A percentile compares a stretch with the other conserved stretches of the same genome.
Conservation (phyloP, 1,140 invertebrate genomes). For the Batillaria attramentaria region DNA sequence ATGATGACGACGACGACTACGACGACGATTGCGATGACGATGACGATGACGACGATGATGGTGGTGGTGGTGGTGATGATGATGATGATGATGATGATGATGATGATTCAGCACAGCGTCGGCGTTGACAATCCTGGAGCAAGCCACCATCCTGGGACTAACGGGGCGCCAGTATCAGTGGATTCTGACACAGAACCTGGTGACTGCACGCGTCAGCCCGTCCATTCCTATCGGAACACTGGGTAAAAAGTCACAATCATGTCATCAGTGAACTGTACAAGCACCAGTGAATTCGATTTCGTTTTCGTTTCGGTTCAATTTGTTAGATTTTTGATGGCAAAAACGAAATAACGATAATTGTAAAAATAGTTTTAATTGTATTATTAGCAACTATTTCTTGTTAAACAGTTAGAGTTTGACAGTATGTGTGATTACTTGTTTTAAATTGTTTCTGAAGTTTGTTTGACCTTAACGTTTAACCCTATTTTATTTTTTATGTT, state of each 20-base stretch:
- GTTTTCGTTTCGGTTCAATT: not conserved
- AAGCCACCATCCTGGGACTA: constrained; percentile 86
- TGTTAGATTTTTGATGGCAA: not conserved
- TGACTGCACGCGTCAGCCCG: constrained; percentile 68
- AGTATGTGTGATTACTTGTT: too few relatives aligned
- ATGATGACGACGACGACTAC: not conserved
- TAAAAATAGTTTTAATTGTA: not conserved
- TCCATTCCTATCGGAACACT: constrained; percentile 92
- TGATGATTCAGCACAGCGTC: not conserved
- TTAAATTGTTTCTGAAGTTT: too few relatives aligned
- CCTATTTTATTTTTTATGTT: too few relatives aligned
- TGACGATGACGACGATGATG: not conserved
- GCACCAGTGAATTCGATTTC: not conserved
- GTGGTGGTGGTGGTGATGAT: not conserved
- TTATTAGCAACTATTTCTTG: not conserved
- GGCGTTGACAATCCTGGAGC: constrained; percentile 78
- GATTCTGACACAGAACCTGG: constrained; percentile 96
- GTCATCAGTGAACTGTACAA: not conserved
- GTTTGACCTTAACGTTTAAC: too few relatives aligned
- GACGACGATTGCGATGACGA: not conserved
- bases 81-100: not conserved
- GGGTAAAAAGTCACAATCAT: constrained; percentile 84
- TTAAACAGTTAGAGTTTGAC: not conserved
- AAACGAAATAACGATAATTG: not conserved
- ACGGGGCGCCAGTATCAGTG: constrained; percentile 96